Percentiles rank a stretch among this genome's conserved stretches.
Conservation (phyloP, 2,888 invertebrate species). For the Himalopsyche kuldschensis region DNA sequence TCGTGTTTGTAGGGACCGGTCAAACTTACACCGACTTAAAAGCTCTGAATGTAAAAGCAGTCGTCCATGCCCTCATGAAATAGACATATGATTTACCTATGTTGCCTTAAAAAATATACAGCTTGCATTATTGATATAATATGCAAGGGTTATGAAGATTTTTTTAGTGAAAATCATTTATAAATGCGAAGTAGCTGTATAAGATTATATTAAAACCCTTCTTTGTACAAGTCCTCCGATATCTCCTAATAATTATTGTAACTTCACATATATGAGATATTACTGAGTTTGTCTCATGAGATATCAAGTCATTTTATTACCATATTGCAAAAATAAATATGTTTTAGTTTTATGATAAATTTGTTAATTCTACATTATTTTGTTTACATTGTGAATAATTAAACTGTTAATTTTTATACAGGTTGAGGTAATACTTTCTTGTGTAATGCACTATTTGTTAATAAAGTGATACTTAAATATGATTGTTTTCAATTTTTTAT, state of each 20-base stretch:
- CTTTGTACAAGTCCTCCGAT: no score
- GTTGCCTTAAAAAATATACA: conserved; percentile 24
- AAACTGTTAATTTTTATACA: not conserved
- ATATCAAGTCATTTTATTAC: not conserved
- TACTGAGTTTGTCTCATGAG: no score
- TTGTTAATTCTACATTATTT: not conserved
- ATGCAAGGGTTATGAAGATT: not conserved
- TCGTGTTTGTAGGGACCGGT: conserved; percentile 98
- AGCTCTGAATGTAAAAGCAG: conserved; percentile 93
- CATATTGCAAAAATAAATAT: not conserved
- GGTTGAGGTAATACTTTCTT: not conserved
- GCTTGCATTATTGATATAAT: not conserved
- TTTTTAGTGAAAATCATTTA: not conserved
- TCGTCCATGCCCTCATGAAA: conserved; percentile 95
- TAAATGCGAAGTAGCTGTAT: not conserved
- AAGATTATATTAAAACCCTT: not conserved
- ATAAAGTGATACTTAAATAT: conserved; percentile 5
- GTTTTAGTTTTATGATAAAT: not conserved
- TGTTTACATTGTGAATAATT: not conserved
- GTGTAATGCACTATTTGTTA: not conserved
- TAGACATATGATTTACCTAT: conserved; percentile 48
- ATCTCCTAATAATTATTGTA: no score
- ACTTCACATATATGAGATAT: no score
- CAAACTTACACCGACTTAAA: conserved; percentile 98
- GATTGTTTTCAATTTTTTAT: not conserved